Conservation (phyloP, 2,113 vertebrate genomes). For the Lepus europaeus region DNA sequence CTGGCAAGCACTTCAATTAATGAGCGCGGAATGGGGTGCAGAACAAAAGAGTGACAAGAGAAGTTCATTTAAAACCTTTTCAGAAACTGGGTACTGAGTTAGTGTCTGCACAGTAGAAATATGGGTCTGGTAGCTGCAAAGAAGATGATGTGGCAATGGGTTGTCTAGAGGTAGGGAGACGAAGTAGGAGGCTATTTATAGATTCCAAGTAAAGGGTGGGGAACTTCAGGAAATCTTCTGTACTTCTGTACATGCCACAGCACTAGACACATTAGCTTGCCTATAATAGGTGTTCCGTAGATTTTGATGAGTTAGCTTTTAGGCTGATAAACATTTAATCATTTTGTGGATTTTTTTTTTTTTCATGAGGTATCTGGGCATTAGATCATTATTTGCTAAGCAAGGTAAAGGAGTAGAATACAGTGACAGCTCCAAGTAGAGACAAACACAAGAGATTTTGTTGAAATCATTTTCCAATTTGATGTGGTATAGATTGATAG, state of each 20-base stretch:
- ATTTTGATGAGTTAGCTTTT: not conserved
- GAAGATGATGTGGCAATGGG: not conserved
- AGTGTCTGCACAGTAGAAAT: not conserved
- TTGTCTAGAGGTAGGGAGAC: not conserved
- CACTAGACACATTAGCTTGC: not conserved
- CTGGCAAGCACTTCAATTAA: not conserved
- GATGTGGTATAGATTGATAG: not conserved
- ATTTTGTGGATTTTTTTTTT: not conserved
- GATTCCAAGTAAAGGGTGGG: not conserved
- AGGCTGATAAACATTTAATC: not conserved
- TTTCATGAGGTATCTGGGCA: not conserved
- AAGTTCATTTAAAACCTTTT: not conserved
- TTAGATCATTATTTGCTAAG: not conserved
- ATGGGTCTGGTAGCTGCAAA: not conserved
- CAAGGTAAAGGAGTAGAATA: not conserved
- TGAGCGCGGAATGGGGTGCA: not conserved
- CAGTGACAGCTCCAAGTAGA: not conserved
- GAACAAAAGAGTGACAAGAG: not conserved
- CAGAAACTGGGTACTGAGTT: not conserved
- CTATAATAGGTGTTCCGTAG: not conserved
- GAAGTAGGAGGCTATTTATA: not conserved
- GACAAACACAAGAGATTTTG: not conserved
- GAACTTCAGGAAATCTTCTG: not conserved
- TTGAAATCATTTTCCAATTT: not conserved
- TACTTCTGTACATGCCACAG: not conserved